Evolutionary conservation across 2,888 invertebrate species (phyloP), one percentile per base, ranked within the genome.

Genomic region (Iselma pallidipennis): DNA sequence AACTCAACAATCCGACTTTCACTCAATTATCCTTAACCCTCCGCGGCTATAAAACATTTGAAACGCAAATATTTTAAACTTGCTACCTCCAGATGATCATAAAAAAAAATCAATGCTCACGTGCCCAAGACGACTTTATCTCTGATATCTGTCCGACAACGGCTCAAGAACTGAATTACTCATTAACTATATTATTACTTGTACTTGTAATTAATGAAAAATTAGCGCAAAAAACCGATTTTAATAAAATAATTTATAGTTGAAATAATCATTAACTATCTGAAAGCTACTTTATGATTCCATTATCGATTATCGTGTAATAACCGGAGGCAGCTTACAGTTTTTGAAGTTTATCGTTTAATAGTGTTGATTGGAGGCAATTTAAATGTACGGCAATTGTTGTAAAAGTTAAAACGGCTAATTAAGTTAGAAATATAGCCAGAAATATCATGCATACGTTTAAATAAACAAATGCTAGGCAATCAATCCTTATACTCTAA

Each of bases 1-100:
- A n/a, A 21, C 10, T 21, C 42, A 42, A 42, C 10, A 19, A 42
- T 42, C 4, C 19, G 19, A 42, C 42, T 21, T 42, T 19, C 4
- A 9, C 50, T 26, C 50, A 55, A 26, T 42, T 28, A 16, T 29
- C 16, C n/a, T 37, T 48, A 55, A 25, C 6, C 19, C 25, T 26
- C 21, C 0, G 49, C 48, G 48, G 48, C 29, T 19, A 37, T 33
- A 31, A 29, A 54, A 55, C 42, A 55, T 26, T 29, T 48, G 28
- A 14, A 45, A 45, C 16, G 25, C 21, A 54, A 19, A 54, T 50
- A 51, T 45, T 45, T 57, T 42, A 57, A 57, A 51, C 25, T 23
- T 19, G 42, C 42, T 33, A 50, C 25, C 28, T 29, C 42, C 21
- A 42, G 42, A 10, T 42, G 19, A 42, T 42, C 9, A 21, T 42